Evolutionary conservation across 2,113 vertebrate species (phyloP), one percentile per base, ranked within the genome.

Genomic region (Myrmophylax atrothorax): DNA sequence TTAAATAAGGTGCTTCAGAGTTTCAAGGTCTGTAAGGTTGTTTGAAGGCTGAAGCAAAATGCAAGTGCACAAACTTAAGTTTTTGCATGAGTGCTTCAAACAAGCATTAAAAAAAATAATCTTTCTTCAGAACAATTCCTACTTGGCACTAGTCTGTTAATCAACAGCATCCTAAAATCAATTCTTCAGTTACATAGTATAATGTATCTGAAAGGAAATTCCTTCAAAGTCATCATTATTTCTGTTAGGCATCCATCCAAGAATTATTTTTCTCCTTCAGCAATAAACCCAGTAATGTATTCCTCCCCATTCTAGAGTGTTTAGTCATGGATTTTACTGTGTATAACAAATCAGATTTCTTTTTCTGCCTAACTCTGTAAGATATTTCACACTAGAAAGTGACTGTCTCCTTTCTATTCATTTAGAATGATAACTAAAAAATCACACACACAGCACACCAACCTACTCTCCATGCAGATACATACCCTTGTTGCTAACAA

Each of bases 231-330:
- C n/a, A 55, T 90, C 31, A 73, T 10, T 58, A 5, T 60, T 93
- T 90, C 59, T 88, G 53, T 62, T 58, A 93, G 88, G 79, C 79
- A 86, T 73, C 18, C 26, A 80, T 88, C 85, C 92, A 93, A 79
- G 7, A 88, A 85, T 33, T 83, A 84, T 91, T 95, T 90, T 73
- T 83, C 62, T 86, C 49, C 87, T 94, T 91, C 63, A 88, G 37
- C 55, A 83, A 69, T 69, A 92, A 90, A 94, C 37, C 6, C 31
- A 40, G 19, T 49, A 74, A 96, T 69, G 8, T 66, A 88, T 94
- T 89, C 70, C 46, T 78, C 16, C 60, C 38, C 6, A 5, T 74
- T 55, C 50, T 62, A 49, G 26, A 80, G 63, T 69, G 37, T 76
- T 91, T 90, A 91, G 83, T 91, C 53, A 85, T 58, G 63, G 58